A percentile compares a stretch with the other conserved stretches of the same genome.
Evolutionary conservation across 2,113 vertebrate genomes (phyloP).

Genomic region (Puntigrus tetrazona): DNA sequence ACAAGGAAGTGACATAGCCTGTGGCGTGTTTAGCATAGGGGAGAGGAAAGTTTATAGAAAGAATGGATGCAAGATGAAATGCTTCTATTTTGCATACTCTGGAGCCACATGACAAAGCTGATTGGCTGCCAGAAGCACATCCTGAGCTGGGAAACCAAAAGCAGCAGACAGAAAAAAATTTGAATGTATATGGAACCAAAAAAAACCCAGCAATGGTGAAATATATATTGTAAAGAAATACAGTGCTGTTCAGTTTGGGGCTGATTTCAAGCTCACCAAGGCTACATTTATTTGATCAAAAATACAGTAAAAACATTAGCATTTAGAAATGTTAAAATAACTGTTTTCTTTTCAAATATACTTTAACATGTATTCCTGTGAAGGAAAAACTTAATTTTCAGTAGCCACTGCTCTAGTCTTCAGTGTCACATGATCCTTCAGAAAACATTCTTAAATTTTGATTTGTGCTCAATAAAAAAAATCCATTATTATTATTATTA

Average conservation of each 20-base stretch:
- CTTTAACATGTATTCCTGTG: too few relatives aligned
- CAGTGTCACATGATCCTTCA: too few relatives aligned
- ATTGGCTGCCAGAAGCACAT: not conserved
- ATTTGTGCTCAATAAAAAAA: too few relatives aligned
- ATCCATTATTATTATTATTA: too few relatives aligned
- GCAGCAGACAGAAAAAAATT: not conserved
- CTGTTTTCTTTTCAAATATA: too few relatives aligned
- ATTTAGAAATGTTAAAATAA: too few relatives aligned
- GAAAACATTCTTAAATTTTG: too few relatives aligned
- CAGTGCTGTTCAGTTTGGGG: not conserved
- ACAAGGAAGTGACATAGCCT: constrained; percentile 33
- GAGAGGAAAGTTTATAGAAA: constrained; percentile 30
- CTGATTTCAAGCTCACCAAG: not conserved
- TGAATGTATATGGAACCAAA: not conserved
- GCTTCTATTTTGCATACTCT: constrained; percentile 40
- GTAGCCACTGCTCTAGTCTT: too few relatives aligned
- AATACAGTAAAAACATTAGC: not conserved
- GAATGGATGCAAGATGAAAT: constrained; percentile 13
- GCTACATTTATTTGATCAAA: not conserved
- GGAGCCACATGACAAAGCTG: constrained; percentile 10
- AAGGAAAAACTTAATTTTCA: too few relatives aligned
- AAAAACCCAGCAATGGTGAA: not conserved
- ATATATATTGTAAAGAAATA: not conserved
- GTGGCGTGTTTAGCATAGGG: not conserved
- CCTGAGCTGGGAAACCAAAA: not conserved